A percentile compares a stretch with the other conserved stretches of the same genome.
These are phyloP conservation scores for Galbula dea DNA, from an alignment of 2,113 vertebrate genomes.

Conservation along the genomic window DNA sequence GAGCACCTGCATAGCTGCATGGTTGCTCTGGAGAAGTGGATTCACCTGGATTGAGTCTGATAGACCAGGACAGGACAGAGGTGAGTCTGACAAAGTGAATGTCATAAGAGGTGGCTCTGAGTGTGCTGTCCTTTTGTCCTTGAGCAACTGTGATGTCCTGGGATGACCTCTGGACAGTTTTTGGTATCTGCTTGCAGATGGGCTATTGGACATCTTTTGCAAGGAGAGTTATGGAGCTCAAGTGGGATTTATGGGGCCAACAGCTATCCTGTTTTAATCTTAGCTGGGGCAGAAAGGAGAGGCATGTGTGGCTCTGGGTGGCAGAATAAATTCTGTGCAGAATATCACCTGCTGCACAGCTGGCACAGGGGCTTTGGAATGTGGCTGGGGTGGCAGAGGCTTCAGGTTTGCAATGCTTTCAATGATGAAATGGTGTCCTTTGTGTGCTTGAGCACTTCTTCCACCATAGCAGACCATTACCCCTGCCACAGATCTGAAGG, in stretches of 20 bases:
- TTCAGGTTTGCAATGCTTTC: accelerated
- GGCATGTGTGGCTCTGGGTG: not conserved
- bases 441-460: not conserved
- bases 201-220: not conserved
- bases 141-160: not conserved
- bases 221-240: not conserved
- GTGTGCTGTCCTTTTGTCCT: not conserved
- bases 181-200: not conserved
- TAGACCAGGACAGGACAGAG: not conserved
- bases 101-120: not conserved
- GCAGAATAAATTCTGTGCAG: not conserved
- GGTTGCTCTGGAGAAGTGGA: not conserved
- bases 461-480: too few relatives aligned
- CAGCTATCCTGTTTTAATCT: not conserved
- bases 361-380: not conserved
- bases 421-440: not conserved
- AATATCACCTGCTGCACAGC: not conserved
- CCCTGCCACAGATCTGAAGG: too few relatives aligned
- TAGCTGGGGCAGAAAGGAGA: not conserved
- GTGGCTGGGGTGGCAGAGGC: not conserved
- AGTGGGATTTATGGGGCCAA: not conserved
- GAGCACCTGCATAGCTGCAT: not conserved
- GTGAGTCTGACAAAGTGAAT: not conserved
- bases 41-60: not conserved
- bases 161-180: not conserved